Evolutionary conservation across 1,140 invertebrate genomes (phyloP), one percentile per base, ranked within the genome.

Genomic region (Neelides sp.): DNA sequence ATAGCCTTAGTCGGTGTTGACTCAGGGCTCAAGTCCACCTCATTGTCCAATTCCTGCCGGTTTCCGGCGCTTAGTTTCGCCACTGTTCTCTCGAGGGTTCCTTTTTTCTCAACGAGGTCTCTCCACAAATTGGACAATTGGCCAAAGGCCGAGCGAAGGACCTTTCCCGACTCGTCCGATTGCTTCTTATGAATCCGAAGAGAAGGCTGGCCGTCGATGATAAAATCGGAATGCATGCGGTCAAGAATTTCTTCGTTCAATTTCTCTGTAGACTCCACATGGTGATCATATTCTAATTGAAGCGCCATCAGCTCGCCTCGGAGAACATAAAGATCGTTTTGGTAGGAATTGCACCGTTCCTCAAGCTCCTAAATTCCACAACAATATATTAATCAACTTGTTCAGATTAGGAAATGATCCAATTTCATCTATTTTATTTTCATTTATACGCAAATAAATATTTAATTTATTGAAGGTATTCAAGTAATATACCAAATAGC

Each of bases 331-430:
- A 61, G 27, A 15, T 61, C 58, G 30, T 51, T 54, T 37, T 61
- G 58, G 24, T 61, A 61, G 5, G 52, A 50, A 15, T 12, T 26
- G 28, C 58, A 61, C 15, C 55, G 51, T 30, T 61, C 55, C 34
- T 61, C 54, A 41, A 61, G 24, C 32, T 61, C 58, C 58, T 57
- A 26, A 22, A 40, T n/a, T n/a, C n/a, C n/a, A n/a, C n/a, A n/a
- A n/a, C n/a, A n/a, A n/a, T n/a, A n/a, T n/a, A n/a, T n/a, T n/a
- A n/a, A n/a, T n/a, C n/a, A n/a, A n/a, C n/a, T n/a, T n/a, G n/a
- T n/a, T n/a, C n/a, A n/a, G n/a, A n/a, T n/a, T n/a, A n/a, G n/a
- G n/a, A n/a, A n/a, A n/a, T n/a, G n/a, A n/a, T n/a, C n/a, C n/a
- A n/a, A n/a, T n/a, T n/a, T n/a, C n/a, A n/a, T n/a, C n/a, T n/a